Evolutionary conservation across 2,888 invertebrate species (phyloP).

Genomic region (Tuberolachnus salignus): DNA sequence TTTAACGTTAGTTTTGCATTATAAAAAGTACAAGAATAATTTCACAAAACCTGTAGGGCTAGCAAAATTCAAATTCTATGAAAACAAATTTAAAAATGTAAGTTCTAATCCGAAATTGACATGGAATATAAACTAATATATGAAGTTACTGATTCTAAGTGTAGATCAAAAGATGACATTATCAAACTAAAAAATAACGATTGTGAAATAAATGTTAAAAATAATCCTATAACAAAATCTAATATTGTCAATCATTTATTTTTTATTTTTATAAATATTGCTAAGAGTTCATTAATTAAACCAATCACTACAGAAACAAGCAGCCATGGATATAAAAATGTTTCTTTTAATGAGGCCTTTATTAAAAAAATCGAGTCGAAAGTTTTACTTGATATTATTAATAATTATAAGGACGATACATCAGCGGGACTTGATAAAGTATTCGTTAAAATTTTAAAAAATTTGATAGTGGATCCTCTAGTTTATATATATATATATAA

Average conservation of each 20-base stretch:
- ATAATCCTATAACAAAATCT: background rate
- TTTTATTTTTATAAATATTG: slow-evolving; percentile 4
- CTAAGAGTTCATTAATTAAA: background rate
- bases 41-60: background rate
- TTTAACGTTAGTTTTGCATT: background rate
- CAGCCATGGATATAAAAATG: no score
- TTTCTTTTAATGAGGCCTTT: no score
- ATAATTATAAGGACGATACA: no score
- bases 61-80: background rate
- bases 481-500: no score
- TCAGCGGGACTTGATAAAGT: no score
- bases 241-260: slow-evolving; percentile 8
- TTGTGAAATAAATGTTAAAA: background rate
- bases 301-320: no score
- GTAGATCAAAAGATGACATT: background rate
- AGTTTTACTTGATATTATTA: no score
- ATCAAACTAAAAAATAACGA: slow-evolving; percentile 16
- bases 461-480: no score
- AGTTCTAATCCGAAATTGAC: background rate
- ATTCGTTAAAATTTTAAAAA: no score
- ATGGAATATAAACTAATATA: background rate
- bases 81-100: background rate
- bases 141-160: background rate
- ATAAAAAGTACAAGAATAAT: background rate
- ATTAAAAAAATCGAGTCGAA: no score